Evolutionary conservation across 2,113 vertebrate genomes (phyloP).

Genomic region (Cnemophilus loriae): DNA sequence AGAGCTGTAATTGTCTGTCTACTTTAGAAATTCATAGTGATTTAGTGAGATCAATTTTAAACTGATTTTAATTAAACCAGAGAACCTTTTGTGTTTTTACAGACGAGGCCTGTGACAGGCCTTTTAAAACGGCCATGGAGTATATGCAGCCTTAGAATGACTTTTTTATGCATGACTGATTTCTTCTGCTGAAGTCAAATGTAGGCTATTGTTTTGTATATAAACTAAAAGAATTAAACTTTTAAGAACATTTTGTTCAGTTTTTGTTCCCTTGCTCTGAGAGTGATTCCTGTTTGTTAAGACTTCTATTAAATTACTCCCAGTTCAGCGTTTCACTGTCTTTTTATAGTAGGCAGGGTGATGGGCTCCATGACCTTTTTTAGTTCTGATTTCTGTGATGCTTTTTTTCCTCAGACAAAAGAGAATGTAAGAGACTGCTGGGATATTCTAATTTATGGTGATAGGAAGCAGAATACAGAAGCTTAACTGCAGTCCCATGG

Average conservation of each 20-base stretch:
- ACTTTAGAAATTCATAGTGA: background rate
- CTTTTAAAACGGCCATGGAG: background rate
- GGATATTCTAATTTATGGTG: slow-evolving; percentile 31
- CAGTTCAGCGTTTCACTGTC: background rate
- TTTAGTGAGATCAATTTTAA: slow-evolving; percentile 17
- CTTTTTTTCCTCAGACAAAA: background rate
- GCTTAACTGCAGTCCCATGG: background rate
- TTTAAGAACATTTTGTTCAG: background rate
- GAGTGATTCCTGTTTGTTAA: background rate
- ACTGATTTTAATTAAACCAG: slow-evolving; percentile 15
- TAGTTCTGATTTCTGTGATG: background rate
- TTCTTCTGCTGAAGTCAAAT: background rate
- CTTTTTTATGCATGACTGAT: background rate
- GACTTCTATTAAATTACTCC: slow-evolving; percentile 4
- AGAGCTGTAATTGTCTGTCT: background rate
- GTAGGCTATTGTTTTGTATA: background rate
- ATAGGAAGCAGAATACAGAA: background rate
- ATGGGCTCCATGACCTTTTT: background rate
- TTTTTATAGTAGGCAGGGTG: background rate
- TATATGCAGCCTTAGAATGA: background rate
- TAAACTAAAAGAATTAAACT: background rate
- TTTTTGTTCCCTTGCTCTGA: background rate
- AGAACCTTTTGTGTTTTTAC: background rate
- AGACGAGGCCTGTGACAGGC: background rate
- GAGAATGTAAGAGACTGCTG: background rate